phyloP scores from a whole-genome alignment of 37 sponge, comb jelly and placozoan genomes.

The Eunapius fragilis region DNA sequence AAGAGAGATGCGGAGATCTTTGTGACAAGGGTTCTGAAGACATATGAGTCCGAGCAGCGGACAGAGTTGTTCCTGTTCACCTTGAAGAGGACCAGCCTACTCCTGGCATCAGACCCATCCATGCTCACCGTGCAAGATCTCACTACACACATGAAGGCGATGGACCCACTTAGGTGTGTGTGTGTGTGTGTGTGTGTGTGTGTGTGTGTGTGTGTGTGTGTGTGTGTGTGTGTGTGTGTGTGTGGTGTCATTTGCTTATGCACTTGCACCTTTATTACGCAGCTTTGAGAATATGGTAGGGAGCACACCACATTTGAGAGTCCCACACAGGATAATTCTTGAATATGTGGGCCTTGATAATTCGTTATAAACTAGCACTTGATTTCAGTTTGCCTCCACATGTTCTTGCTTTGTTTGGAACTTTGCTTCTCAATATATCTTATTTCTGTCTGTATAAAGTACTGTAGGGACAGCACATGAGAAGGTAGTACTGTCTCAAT shows the following conservation, averaged over 20 bases:
- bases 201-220: not conserved
- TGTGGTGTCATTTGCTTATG: not conserved
- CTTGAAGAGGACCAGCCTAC: slow-evolving; percentile 46
- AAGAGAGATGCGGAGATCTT: slow-evolving; percentile 70
- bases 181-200: not conserved
- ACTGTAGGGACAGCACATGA: too few relatives aligned
- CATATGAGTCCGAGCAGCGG: slow-evolving; percentile 33
- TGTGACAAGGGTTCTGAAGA: slow-evolving; percentile 53
- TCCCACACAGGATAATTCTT: too few relatives aligned
- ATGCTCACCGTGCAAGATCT: slow-evolving; percentile 65
- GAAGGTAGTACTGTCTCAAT: too few relatives aligned
- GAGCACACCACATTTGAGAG: too few relatives aligned
- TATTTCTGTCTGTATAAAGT: too few relatives aligned
- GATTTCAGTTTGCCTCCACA: too few relatives aligned
- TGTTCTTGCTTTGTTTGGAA: too few relatives aligned
- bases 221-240: not conserved
- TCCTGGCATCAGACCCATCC: slow-evolving; percentile 70
- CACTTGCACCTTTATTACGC: too few relatives aligned
- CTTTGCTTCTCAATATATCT: too few relatives aligned
- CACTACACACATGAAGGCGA: slow-evolving; percentile 46
- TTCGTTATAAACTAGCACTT: too few relatives aligned
- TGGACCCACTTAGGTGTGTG: slow-evolving; percentile 67
- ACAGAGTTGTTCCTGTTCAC: slow-evolving; percentile 60
- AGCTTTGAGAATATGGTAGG: too few relatives aligned
- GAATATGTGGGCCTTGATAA: too few relatives aligned